A percentile compares a stretch with the other conserved stretches of the same genome.
Evolutionary conservation across 2,113 vertebrate genomes (phyloP).

Genomic region (Paralichthys olivaceus): DNA sequence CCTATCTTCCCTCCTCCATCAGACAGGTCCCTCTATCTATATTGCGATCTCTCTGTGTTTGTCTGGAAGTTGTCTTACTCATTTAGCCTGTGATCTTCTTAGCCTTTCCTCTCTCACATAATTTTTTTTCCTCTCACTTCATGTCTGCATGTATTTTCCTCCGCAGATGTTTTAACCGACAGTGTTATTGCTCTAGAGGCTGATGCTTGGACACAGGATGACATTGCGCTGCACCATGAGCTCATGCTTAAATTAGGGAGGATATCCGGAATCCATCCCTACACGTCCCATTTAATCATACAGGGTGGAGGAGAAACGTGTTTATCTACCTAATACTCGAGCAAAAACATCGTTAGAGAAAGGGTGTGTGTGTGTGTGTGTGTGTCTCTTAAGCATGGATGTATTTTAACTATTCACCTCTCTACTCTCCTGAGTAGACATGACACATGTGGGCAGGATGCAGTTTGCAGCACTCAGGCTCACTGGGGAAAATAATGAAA

Average conservation of each 20-base stretch:
- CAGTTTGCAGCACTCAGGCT: slow-evolving; percentile 20
- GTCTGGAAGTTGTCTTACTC: slow-evolving; percentile 48
- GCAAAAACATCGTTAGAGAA: slow-evolving; percentile 25
- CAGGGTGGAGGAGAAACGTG: slow-evolving; percentile 65
- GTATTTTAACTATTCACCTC: slow-evolving; percentile 43
- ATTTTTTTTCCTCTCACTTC: slow-evolving; percentile 40
- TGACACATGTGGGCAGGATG: slow-evolving; percentile 62
- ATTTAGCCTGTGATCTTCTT: slow-evolving; percentile 39
- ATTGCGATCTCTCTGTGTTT: slow-evolving; percentile 55
- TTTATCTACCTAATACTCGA: slow-evolving; percentile 64
- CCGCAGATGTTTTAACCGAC: slow-evolving; percentile 81
- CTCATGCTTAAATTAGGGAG: slow-evolving; percentile 82
- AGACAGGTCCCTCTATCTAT: slow-evolving; percentile 23
- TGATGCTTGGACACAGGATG: slow-evolving; percentile 71
- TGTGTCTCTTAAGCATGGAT: slow-evolving; percentile 28
- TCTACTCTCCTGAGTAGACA: slow-evolving; percentile 44
- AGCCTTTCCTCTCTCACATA: slow-evolving; percentile 36
- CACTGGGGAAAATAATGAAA: slow-evolving; percentile 29
- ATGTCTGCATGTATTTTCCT: slow-evolving; percentile 58
- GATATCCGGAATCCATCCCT: slow-evolving; percentile 80
- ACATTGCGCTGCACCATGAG: slow-evolving; percentile 74
- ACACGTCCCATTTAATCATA: slow-evolving; percentile 76
- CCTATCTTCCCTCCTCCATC: slow-evolving; percentile 28
- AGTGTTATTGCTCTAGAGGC: slow-evolving; percentile 77
- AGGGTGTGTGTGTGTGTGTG: slow-evolving; percentile 9